Conservation (phyloP, 2,113 vertebrate species). For the Salvator merianae region DNA sequence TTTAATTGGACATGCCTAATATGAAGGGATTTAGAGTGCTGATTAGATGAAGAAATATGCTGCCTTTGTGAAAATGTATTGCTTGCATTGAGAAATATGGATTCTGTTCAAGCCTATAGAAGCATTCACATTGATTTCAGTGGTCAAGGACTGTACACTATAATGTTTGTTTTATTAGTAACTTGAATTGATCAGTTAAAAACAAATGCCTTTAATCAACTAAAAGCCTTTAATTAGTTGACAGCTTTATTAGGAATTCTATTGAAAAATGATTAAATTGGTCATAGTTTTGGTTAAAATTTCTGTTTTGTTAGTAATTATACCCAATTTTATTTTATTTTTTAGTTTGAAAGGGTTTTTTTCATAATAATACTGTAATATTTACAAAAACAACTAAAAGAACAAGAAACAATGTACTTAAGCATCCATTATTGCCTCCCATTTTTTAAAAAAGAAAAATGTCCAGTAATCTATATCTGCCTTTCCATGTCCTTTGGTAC, state of each 20-base stretch:
- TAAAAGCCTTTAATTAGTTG: constrained; percentile 24
- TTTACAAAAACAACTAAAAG: not conserved
- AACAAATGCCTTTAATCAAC: constrained; percentile 24
- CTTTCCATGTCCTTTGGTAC: too few relatives aligned
- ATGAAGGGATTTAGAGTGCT: constrained; percentile 1
- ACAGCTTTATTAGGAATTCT: constrained; percentile 1
- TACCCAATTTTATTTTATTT: not conserved
- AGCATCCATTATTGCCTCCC: too few relatives aligned
- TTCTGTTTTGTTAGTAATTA: not conserved
- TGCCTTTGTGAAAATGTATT: constrained; percentile 9
- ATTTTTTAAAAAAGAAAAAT: too few relatives aligned
- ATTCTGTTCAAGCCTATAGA: not conserved
- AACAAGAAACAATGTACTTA: not conserved
- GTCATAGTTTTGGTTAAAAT: not conserved
- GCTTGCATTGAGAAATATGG: not conserved
- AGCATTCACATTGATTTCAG: constrained; percentile 31
- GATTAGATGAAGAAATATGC: not conserved
- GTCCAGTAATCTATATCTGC: too few relatives aligned
- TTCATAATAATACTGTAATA: not conserved
- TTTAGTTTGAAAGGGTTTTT: not conserved
- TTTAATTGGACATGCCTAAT: constrained; percentile 11
- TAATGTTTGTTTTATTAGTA: constrained; percentile 27
- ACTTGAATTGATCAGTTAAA: constrained; percentile 24
- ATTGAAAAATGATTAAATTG: constrained; percentile 10
- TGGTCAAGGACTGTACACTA: not conserved